Evolutionary conservation across 2,113 vertebrate species (phyloP), one percentile per base, ranked within the genome.

Genomic region (Oceanodroma tethys): DNA sequence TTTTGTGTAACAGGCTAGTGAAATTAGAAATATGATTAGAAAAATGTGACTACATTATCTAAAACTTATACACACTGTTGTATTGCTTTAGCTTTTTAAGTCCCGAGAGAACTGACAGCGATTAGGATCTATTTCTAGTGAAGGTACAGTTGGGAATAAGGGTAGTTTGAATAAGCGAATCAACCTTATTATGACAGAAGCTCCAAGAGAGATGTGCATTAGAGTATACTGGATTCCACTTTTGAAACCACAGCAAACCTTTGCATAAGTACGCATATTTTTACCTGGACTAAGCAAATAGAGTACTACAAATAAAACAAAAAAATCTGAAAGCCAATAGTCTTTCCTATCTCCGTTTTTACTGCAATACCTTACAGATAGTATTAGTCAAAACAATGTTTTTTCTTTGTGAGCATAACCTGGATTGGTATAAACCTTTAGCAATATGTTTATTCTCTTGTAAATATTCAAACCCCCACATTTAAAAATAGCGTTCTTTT

Each of bases 1-100:
- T 98, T 95, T 97, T 96, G 50, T 96, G 75, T 91, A 95, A 93
- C 80, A 96, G 98, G 88, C 38, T 70, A 53, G 79, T 95, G 81
- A 97, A 98, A 97, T 98, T 98, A 95, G 94, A 92, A 96, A 97
- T 97, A 95, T 96, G 97, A 97, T 96, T 98, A 96, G 96, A 95
- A 95, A 97, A 98, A 97, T 96, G 88, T 97, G 95, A 97, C 94
- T 98, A 90, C 84, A 92, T 95, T 98, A 97, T 94, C 93, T 95
- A 94, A 98, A 97, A 94, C 59, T 94, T 97, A 90, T 68, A 97
- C 75, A 90, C 71, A 93, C 52, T 96, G 87, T 81, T 74, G 82
- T 97, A 97, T 96, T 96, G 70, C 95, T 95, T 97, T 82, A 98
- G 92, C 42, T 97, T 97, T 97, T 94, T 45, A 95, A 89, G 43